Evolutionary conservation across 2,797 vertebrate species (phyloP), one percentile per base, ranked within the genome.

Genomic region (Enteromius anoplus): DNA sequence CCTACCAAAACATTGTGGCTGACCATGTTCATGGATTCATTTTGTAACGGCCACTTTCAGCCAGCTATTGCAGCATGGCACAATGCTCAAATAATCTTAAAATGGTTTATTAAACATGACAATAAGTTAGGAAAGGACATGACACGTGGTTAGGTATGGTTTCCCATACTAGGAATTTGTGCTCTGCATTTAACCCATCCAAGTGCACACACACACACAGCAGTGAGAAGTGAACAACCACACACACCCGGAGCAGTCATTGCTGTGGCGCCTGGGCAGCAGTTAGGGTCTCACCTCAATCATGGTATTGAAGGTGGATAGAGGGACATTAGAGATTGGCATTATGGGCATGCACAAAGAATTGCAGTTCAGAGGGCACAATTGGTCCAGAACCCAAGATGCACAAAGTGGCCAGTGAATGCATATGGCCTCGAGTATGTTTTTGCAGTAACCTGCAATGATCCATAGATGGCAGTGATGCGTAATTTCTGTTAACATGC

Each of bases 401-500:
- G 9, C 11, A 58, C n/a, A 23, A 60, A 58, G 21, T 58, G 55
- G 55, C n/a, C 55, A 23, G 55, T 26, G 10, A 60, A 11, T 58
- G n/a, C 55, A 23, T 12, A 12, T 23, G 5, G 34, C 51, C 37
- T 75, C 4, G 32, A 75, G n/a, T 3, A 15, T 17, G 3, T n/a
- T 45, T 26, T 11, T 34, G 26, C 26, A 14, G 6, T 55, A n/a
- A 49, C 32, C 2, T 32, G 45, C 4, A 53, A 32, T 53, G 3
- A 80, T 42, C 55, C 14, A 2, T 2, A 65, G 86, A n/a, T 49
- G 78, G 78, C 78, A 76, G 75, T 58, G 32, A 68, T 32, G 10
- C 4, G 23, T 60, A 49, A 19, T 34, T 6, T 68, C 45, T 32
- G 8, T 55, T 14, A 34, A 32, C 21, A 42, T 17, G n/a, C 21